phyloP scores from a whole-genome alignment of 2,113 vertebrate species.

The Tichodroma muraria region DNA sequence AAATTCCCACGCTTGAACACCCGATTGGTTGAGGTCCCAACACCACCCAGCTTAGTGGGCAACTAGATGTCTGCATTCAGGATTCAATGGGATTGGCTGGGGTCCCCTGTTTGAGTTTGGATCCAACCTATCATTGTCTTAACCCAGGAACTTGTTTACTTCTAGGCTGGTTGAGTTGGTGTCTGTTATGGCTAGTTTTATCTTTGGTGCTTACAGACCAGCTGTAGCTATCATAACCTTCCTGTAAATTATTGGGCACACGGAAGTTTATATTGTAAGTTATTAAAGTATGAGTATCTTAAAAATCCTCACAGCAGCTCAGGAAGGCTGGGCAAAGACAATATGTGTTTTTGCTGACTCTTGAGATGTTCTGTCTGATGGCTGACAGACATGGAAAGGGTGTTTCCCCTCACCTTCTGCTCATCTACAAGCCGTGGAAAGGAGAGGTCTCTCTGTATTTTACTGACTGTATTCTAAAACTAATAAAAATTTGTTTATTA shows the following conservation, averaged over 20 bases:
- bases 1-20: no score
- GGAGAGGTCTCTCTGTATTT: neutral
- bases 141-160: no score
- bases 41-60: no score
- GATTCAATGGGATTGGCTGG: no score
- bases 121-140: no score
- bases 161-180: no score
- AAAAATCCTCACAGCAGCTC: neutral
- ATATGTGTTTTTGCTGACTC: neutral
- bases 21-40: no score
- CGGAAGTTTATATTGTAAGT: neutral
- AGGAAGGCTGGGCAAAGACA: neutral
- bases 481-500: neutral
- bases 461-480: neutral
- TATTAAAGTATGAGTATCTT: neutral
- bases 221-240: neutral
- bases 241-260: neutral
- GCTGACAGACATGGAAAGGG: neutral
- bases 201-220: no score
- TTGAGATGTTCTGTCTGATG: neutral
- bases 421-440: neutral
- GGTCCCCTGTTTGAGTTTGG: no score
- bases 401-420: neutral
- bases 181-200: no score
- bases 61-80: no score